Conservation (phyloP, 2,113 vertebrate species). For the Zosterops borbonicus region DNA sequence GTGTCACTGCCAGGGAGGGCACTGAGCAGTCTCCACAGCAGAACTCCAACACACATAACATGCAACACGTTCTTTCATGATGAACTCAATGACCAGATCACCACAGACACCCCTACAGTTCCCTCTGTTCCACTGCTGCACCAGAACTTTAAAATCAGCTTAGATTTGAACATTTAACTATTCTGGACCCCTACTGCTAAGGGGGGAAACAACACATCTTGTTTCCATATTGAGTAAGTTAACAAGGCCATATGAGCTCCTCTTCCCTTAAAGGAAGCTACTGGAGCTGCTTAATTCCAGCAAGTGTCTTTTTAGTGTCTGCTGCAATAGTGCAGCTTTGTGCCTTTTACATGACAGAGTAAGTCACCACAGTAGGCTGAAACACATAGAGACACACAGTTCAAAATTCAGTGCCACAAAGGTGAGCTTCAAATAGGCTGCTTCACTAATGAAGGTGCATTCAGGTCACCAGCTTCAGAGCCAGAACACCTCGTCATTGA, state of each 20-base stretch:
- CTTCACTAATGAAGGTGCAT: background rate
- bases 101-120: background rate
- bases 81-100: background rate
- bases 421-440: background rate
- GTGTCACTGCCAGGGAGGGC: background rate
- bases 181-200: background rate
- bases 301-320: background rate
- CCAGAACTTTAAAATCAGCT: background rate
- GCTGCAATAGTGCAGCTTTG: background rate
- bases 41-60: background rate
- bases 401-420: background rate
- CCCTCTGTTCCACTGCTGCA: background rate
- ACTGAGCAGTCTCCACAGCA: background rate
- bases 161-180: background rate
- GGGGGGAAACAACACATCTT: background rate
- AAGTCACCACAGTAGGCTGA: background rate
- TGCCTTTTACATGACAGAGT: background rate
- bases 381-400: background rate
- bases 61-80: accelerated
- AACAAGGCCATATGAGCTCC: background rate
- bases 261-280: background rate
- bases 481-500: background rate
- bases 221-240: background rate
- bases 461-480: background rate
- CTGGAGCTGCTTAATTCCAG: background rate